These are phyloP conservation scores for Uria aalge DNA, from an alignment of 2,113 vertebrate species.

Conservation along the genomic window DNA sequence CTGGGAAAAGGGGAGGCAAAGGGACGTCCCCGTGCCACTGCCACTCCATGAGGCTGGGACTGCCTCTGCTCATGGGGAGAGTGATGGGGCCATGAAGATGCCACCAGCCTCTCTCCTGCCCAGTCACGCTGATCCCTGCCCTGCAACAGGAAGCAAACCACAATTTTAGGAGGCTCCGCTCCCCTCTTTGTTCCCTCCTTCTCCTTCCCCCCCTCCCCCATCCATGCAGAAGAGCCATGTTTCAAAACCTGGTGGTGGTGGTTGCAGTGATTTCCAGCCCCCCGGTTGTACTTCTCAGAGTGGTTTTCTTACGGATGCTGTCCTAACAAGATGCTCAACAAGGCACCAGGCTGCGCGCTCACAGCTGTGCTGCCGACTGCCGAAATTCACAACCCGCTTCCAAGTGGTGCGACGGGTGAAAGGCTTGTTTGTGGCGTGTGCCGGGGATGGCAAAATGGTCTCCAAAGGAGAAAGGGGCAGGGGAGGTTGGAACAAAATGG, in stretches of 20 bases:
- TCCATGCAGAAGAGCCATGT: not conserved
- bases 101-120: not conserved
- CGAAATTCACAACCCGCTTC: constrained; percentile 15
- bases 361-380: not conserved
- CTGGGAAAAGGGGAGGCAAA: not conserved
- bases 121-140: not conserved
- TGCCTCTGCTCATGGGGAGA: not conserved
- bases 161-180: not conserved
- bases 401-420: not conserved
- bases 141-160: not conserved
- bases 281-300: not conserved
- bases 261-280: not conserved
- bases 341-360: not conserved
- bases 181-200: not conserved
- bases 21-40: fast-evolving
- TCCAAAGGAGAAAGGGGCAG: not conserved
- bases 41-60: fast-evolving
- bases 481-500: not conserved
- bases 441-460: not conserved
- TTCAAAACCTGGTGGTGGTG: not conserved
- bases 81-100: fast-evolving
- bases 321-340: constrained; percentile 35
- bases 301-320: not conserved
- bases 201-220: not conserved
- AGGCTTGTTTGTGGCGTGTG: fast-evolving